Percentiles rank a stretch among this genome's conserved stretches.
These are phyloP conservation scores for Atherinosoma microstoma DNA, from an alignment of 2,797 vertebrate genomes.

Conservation along the genomic window DNA sequence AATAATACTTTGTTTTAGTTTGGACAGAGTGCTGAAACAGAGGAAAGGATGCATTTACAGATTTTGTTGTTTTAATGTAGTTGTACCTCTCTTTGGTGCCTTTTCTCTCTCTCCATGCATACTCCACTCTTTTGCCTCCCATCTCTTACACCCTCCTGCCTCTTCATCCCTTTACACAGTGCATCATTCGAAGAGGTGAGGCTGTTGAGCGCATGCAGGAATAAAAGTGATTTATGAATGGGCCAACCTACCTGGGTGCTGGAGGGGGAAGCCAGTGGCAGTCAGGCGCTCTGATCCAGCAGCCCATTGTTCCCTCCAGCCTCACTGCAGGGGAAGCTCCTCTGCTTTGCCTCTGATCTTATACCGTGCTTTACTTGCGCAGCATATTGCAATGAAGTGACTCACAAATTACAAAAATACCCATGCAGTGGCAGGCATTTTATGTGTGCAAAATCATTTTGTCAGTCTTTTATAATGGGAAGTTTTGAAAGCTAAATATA, in stretches of 20 bases:
- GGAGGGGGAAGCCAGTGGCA: slow-evolving; percentile 79
- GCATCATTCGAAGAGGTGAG: slow-evolving; percentile 83
- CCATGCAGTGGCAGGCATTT: slow-evolving; percentile 31
- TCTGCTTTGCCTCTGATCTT: slow-evolving; percentile 67
- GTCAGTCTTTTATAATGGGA: slow-evolving; percentile 14
- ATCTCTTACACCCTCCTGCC: slow-evolving; percentile 33
- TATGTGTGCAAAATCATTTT: slow-evolving; percentile 27
- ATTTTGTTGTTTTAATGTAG: slow-evolving; percentile 19
- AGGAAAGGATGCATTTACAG: slow-evolving; percentile 2
- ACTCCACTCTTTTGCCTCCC: slow-evolving; percentile 21
- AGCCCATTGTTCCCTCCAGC: slow-evolving; percentile 78
- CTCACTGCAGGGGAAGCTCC: slow-evolving; percentile 77
- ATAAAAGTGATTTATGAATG: slow-evolving; percentile 87
- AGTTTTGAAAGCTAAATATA: slow-evolving; percentile 20
- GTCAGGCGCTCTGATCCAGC: slow-evolving; percentile 75
- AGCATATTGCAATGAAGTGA: slow-evolving; percentile 59
- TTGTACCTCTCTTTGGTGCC: slow-evolving; percentile 48
- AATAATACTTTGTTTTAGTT: background rate
- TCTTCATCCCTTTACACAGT: slow-evolving; percentile 77
- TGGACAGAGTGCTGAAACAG: slow-evolving; percentile 5
- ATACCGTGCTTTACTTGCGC: slow-evolving; percentile 43
- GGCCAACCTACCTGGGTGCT: slow-evolving; percentile 76
- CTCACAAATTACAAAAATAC: slow-evolving; percentile 57
- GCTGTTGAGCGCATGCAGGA: slow-evolving; percentile 78
- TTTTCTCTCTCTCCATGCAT: slow-evolving; percentile 30